Conservation (phyloP, 2,888 invertebrate genomes). For the Lycia hirtaria region DNA sequence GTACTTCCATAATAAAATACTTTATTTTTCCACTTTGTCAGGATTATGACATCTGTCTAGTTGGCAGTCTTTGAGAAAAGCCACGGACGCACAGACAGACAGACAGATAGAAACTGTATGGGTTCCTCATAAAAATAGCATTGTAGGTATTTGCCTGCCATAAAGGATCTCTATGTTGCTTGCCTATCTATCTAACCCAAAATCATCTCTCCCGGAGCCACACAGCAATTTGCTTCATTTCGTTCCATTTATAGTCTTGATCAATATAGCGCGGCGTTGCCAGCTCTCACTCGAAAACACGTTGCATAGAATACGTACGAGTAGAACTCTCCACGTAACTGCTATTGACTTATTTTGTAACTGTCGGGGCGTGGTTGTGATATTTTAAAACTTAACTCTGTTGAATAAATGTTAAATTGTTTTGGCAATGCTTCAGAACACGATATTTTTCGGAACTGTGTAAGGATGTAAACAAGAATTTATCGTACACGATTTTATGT, state of each 20-base stretch:
- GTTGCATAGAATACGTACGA: conserved; percentile 4
- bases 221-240: conserved; percentile 34
- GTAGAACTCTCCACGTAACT: conserved; percentile 23
- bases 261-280: conserved; percentile 72
- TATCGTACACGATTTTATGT: conserved; percentile 2
- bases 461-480: conserved; percentile 23
- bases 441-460: conserved; percentile 15
- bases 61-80: too few species aligned
- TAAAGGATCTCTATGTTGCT: too few species aligned
- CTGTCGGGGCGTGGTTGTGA: not conserved
- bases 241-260: conserved; percentile 66
- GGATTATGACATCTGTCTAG: too few species aligned
- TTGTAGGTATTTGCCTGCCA: too few species aligned
- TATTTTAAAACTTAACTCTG: not conserved
- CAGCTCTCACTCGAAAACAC: conserved; percentile 63
- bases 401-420: not conserved
- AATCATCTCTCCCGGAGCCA: conserved; percentile 29
- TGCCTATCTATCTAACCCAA: too few species aligned
- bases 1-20: too few species aligned
- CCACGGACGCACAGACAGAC: too few species aligned
- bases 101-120: too few species aligned
- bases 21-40: too few species aligned
- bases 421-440: not conserved
- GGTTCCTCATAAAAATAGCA: not conserved
- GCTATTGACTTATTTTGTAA: conserved; percentile 15